Evolutionary conservation across 2,888 invertebrate species (phyloP), one percentile per base, ranked within the genome.

Genomic region (Cryptocephalus primarius): DNA sequence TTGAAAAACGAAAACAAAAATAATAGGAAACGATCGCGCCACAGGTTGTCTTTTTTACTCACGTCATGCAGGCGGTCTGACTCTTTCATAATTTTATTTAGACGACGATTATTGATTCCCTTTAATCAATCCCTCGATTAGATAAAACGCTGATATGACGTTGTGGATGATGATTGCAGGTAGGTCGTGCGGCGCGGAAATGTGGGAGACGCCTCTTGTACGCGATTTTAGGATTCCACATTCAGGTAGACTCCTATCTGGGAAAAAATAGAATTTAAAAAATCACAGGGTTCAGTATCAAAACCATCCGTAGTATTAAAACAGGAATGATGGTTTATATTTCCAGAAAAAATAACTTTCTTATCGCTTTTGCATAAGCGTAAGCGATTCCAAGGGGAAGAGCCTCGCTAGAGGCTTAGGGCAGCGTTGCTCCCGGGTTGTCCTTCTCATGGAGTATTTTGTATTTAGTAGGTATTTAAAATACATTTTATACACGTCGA

Each of bases 1-100:
- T 65, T 44, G 50, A 54, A 51, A 14, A 41, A 44, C 42, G 46
- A 43, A 36, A 38, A 22, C 6, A 22, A 22, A 2, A 22, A 22
- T 4, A 22, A 22, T 22, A 6, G 22, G 22, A 36, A n/a, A 36
- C 12, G 36, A 11, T 36, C 12, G 4, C 36, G 2, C 36, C 12
- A 6, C 36, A 2, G 12, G 6, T 11, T 11, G 6, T 4, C 4
- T 36, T 4, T n/a, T 36, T 36, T 36, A 36, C 36, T 36, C 36
- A 36, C 36, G n/a, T 36, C 12, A 36, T 36, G 36, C 4, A 36
- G 36, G 11, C 36, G n/a, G 36, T 11, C n/a, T n/a, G 36, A 36
- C n/a, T 36, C 36, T 36, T 11, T 36, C 36, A 36, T 36, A 36
- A 36, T 36, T 36, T 36, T 36, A 12, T 36, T 11, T 11, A 36